phyloP scores from a whole-genome alignment of 1,140 invertebrate genomes.

The Zaprionus ornatus region DNA sequence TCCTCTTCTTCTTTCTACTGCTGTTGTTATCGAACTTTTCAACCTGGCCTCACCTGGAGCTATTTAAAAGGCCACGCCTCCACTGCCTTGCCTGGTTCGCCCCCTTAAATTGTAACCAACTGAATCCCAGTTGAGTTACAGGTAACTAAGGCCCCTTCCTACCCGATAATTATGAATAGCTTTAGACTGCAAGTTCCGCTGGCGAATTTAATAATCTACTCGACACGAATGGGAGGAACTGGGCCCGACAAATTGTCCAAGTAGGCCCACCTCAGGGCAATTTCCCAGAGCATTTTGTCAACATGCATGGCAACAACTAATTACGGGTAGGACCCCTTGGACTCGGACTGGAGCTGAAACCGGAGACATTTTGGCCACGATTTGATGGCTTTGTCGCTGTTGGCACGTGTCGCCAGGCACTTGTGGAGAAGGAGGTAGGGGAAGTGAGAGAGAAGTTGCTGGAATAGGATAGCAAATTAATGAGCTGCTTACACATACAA shows the following conservation, averaged over 20 bases:
- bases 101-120: neutral
- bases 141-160: neutral
- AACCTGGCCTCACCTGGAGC: neutral
- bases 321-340: slow-evolving; percentile 2
- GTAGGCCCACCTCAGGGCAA: neutral
- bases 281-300: slow-evolving; percentile 4
- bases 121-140: neutral
- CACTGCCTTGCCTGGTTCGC: neutral
- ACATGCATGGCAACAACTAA: slow-evolving; percentile 19
- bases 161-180: neutral
- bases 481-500: slow-evolving; percentile 51
- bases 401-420: slow-evolving; percentile 33
- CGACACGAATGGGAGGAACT: neutral
- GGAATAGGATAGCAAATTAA: slow-evolving; percentile 58
- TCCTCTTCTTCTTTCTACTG: neutral
- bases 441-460: neutral
- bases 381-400: slow-evolving; percentile 21
- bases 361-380: slow-evolving; percentile 12
- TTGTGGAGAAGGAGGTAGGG: neutral
- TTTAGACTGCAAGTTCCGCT: neutral
- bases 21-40: neutral
- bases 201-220: neutral
- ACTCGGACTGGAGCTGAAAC: neutral
- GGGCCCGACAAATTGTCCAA: neutral
- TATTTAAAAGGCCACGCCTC: neutral